These are phyloP conservation scores for Oophaga pumilio DNA, from an alignment of 2,113 vertebrate genomes.

Conservation along the genomic window DNA sequence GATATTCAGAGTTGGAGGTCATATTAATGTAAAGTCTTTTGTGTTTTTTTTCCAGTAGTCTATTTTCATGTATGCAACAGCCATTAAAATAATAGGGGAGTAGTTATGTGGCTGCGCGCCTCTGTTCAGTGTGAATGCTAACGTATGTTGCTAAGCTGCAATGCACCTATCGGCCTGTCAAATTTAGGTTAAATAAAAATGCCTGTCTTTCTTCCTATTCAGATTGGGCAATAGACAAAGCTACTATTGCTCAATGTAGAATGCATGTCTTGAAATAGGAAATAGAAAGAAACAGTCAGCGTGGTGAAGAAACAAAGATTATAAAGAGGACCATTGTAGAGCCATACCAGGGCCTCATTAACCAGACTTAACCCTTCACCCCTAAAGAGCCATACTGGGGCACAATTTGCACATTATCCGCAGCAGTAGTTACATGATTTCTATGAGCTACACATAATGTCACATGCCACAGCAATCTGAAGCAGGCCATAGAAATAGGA, in stretches of 20 bases:
- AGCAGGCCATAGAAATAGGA: background rate
- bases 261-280: conserved; percentile 47
- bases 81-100: conserved; percentile 49
- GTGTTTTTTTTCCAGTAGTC: background rate
- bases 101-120: conserved; percentile 38
- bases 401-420: conserved; percentile 57
- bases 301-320: conserved; percentile 56
- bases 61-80: conserved; percentile 20
- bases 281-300: conserved; percentile 52
- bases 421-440: conserved; percentile 48
- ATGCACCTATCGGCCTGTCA: conserved; percentile 36
- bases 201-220: conserved; percentile 45
- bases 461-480: conserved; percentile 31
- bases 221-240: conserved; percentile 44
- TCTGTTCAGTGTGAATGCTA: conserved; percentile 19
- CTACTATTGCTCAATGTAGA: conserved; percentile 46
- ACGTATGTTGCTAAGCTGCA: conserved; percentile 47
- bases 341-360: conserved; percentile 56
- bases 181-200: conserved; percentile 52
- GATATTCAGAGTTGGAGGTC: background rate
- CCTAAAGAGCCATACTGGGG: conserved; percentile 53
- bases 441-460: conserved; percentile 43
- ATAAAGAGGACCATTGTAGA: conserved; percentile 55
- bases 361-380: conserved; percentile 58
- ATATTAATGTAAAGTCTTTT: conserved; percentile 26